These are phyloP conservation scores for Oreochromis mossambicus DNA, from an alignment of 2,797 vertebrate genomes.

Conservation along the genomic window DNA sequence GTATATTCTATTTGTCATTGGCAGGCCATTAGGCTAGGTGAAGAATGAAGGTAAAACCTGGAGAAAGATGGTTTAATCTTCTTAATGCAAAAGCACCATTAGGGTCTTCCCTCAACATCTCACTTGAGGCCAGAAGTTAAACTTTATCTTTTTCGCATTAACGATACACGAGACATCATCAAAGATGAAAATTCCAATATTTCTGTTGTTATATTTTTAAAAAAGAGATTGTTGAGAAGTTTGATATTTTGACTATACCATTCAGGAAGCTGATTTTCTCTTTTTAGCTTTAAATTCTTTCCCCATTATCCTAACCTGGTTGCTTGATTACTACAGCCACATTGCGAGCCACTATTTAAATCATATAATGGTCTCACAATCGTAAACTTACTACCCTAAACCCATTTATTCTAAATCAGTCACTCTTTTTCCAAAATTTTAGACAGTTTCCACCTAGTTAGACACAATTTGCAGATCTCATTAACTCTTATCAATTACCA, in stretches of 20 bases:
- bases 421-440: neutral
- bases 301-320: neutral
- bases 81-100: slow-evolving; percentile 65
- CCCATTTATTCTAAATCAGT: neutral
- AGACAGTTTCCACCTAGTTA: neutral
- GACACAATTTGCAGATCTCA: neutral
- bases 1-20: slow-evolving; percentile 24
- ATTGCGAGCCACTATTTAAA: neutral
- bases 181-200: neutral
- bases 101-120: slow-evolving; percentile 44
- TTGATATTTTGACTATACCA: neutral
- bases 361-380: neutral
- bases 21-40: slow-evolving; percentile 27
- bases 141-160: slow-evolving; percentile 60
- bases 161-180: slow-evolving; percentile 36
- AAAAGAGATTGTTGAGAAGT: neutral
- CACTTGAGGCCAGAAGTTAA: slow-evolving; percentile 20
- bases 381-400: neutral
- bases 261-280: neutral
- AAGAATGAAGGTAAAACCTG: slow-evolving; percentile 26
- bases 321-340: neutral
- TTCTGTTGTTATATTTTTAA: neutral
- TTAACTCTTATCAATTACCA: neutral
- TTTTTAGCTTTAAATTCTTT: neutral
- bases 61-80: slow-evolving; percentile 55